These are phyloP conservation scores for Ara ararauna DNA, from an alignment of 2,797 vertebrate species.

Conservation along the genomic window DNA sequence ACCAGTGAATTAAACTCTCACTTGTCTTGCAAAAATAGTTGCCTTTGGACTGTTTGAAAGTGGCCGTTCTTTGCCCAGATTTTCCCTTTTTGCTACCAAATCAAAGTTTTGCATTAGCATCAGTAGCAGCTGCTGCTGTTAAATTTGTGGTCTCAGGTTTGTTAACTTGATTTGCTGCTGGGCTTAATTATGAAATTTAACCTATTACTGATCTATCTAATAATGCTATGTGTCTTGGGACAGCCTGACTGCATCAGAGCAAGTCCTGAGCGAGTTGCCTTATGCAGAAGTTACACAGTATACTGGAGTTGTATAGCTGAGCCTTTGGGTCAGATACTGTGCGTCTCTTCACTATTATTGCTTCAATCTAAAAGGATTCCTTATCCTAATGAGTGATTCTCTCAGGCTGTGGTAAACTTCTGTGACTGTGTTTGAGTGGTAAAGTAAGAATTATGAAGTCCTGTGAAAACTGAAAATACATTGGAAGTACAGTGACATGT, in stretches of 20 bases:
- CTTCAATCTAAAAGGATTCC: not conserved
- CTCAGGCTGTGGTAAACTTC: not conserved
- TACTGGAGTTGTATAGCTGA: not conserved
- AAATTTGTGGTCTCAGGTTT: not conserved
- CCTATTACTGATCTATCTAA: not conserved
- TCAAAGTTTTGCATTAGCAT: not conserved
- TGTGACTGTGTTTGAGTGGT: not conserved
- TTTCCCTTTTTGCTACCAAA: not conserved
- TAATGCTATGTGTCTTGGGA: not conserved
- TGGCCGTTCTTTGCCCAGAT: not conserved
- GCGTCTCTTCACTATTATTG: not conserved
- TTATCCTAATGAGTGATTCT: not conserved
- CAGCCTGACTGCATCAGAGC: not conserved
- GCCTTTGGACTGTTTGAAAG: not conserved
- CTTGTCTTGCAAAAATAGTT: slow-evolving; percentile 45
- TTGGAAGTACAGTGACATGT: not conserved
- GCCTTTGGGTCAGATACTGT: not conserved
- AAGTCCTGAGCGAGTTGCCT: not conserved
- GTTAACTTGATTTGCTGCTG: not conserved
- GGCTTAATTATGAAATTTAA: not conserved
- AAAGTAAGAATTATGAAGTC: not conserved
- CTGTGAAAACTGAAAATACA: not conserved
- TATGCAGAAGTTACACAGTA: rapidly evolving
- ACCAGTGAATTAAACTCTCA: slow-evolving; percentile 60
- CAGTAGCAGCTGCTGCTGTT: not conserved